Base-by-base conservation (phyloP, 2,113 vertebrate genomes). In the Sialia sialis region DNA sequence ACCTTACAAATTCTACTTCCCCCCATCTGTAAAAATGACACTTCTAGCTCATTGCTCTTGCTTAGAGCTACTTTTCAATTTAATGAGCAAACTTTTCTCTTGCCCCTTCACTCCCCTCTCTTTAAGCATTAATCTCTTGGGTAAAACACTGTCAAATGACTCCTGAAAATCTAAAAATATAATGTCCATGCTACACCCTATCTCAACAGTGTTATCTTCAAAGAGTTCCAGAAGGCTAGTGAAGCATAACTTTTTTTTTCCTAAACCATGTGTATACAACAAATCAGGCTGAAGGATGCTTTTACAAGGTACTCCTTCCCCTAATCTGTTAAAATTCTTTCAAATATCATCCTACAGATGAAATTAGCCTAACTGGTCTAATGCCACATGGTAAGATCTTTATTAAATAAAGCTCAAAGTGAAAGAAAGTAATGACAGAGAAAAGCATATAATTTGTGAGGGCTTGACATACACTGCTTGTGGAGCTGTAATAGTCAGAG, bases 151-250 rank as follows among this genome's bases (percentile, higher is more conserved):
- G 81, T 95, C 78, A 93, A 95, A 93, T 92, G 81, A 91, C 48
- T 94, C 66, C 69, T 82, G n/a, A 94, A 95, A 93, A 90, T 62
- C 91, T 89, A 83, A 89, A 87, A 95, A 88, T 87, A 79, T 58
- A 89, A 93, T 63, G 87, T 89, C 88, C 60, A 59, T 58, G 14
- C 38, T 76, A 59, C 66, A 84, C 21, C 68, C 75, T 89, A 72
- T 90, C 92, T 95, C 84, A 90, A 92, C 92, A 89, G 51, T 44
- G 46, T 94, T 95, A 94, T 94, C 96, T 95, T 95, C 96, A 96
- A 97, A 96, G 94, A 89, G 82, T 94, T 97, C 93, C 96, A 95
- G 86, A 92, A 93, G 73, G 69, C 83, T 91, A 94, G 84, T 52
- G 90, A 95, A 96, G 95, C 89, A 83, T 84, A 63, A 87, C 78